These are phyloP conservation scores for Pelochelys cantorii DNA, from an alignment of 2,797 vertebrate species.

Conservation along the genomic window DNA sequence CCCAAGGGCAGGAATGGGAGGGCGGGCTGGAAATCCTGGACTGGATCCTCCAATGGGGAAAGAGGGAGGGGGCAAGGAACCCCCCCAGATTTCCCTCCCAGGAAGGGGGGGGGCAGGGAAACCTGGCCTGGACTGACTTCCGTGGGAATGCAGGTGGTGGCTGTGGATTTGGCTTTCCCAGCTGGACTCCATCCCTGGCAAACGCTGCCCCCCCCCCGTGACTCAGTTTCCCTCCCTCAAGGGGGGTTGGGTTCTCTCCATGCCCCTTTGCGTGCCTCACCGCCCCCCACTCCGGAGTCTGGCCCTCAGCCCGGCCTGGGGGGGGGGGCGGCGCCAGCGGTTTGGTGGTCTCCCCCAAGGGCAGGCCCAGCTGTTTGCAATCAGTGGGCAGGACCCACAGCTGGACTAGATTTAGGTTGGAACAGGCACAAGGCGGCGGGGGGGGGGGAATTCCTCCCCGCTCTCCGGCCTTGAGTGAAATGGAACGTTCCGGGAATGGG, in stretches of 20 bases:
- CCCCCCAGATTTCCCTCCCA: slow-evolving; percentile 31
- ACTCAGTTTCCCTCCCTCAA: slow-evolving; percentile 9
- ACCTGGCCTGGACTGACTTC: too few species aligned
- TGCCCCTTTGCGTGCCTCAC: background rate
- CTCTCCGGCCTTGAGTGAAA: background rate
- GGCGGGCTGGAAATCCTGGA: slow-evolving; percentile 40
- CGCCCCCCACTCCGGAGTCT: background rate
- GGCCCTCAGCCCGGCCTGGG: background rate
- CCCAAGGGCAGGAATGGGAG: background rate
- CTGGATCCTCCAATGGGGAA: slow-evolving; percentile 29
- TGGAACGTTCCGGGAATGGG: background rate
- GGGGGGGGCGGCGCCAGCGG: background rate
- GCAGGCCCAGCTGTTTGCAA: slow-evolving; percentile 20
- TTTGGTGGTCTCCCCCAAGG: slow-evolving; percentile 31
- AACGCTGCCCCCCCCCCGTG: background rate
- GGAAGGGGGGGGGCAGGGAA: slow-evolving; percentile 14
- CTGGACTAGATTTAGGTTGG: slow-evolving; percentile 19
- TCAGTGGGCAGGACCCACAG: slow-evolving; percentile 13
- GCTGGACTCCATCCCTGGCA: background rate
- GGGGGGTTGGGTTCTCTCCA: background rate
- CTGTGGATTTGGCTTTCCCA: background rate
- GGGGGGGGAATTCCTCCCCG: background rate
- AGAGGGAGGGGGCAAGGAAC: slow-evolving; percentile 5
- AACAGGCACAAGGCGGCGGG: background rate
- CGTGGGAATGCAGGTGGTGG: too few species aligned